A percentile compares a stretch with the other conserved stretches of the same genome.
phyloP scores from a whole-genome alignment of 2,797 vertebrate species.

The Lutjanus campechanus region DNA sequence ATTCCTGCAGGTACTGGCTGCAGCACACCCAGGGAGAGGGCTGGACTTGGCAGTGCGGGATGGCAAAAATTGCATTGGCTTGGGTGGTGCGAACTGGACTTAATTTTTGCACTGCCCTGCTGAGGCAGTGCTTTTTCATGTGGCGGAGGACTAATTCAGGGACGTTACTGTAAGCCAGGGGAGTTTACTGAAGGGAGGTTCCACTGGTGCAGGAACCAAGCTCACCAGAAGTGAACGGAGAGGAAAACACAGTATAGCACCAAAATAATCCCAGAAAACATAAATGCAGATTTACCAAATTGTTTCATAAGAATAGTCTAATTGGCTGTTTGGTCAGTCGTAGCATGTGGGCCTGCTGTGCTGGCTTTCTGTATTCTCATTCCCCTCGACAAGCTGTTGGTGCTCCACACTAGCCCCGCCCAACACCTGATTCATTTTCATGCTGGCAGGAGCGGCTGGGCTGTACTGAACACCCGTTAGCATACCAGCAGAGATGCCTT shows the following conservation, averaged over 20 bases:
- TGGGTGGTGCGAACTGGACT: slow-evolving; percentile 46
- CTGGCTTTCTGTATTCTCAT: slow-evolving; percentile 61
- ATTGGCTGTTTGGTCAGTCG: slow-evolving; percentile 30
- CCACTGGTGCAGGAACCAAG: background rate
- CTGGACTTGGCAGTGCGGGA: slow-evolving; percentile 53
- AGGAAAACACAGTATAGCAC: background rate
- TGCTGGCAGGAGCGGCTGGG: slow-evolving; percentile 61
- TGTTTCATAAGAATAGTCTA: slow-evolving; percentile 1
- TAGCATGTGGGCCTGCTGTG: slow-evolving; percentile 52
- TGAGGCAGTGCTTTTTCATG: slow-evolving; percentile 59
- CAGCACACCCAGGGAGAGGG: slow-evolving; percentile 71
- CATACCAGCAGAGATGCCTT: slow-evolving; percentile 75
- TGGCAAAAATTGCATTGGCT: slow-evolving; percentile 55
- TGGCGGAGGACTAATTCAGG: slow-evolving; percentile 45
- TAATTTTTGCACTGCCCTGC: slow-evolving; percentile 52
- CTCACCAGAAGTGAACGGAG: slow-evolving; percentile 20
- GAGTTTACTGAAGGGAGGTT: slow-evolving; percentile 16
- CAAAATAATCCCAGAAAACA: slow-evolving; percentile 32
- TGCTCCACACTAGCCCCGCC: slow-evolving; percentile 53
- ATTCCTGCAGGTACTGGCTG: slow-evolving; percentile 93
- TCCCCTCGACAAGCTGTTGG: slow-evolving; percentile 61
- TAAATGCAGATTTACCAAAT: slow-evolving; percentile 5
- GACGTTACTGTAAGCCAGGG: slow-evolving; percentile 36
- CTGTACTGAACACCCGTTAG: slow-evolving; percentile 66
- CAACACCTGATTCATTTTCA: slow-evolving; percentile 79